These are phyloP conservation scores for Chrysochloris asiatica DNA, from an alignment of 2,113 vertebrate genomes.

Conservation along the genomic window DNA sequence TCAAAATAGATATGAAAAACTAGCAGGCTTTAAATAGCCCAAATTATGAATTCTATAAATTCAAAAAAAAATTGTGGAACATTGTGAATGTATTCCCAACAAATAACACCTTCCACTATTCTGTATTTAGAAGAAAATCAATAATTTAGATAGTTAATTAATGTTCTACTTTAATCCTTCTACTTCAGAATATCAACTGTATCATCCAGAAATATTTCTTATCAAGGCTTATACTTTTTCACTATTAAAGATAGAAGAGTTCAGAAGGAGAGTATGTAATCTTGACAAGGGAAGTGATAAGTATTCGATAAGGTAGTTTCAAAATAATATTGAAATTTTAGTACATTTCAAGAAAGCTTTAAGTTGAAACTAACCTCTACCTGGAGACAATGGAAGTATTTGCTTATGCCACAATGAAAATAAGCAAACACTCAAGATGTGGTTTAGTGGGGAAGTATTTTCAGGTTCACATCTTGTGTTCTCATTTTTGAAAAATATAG, in stretches of 20 bases:
- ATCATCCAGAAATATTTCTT: neutral
- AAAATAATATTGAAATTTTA: neutral
- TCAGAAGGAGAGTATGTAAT: neutral
- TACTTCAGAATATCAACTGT: neutral
- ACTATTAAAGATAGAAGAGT: neutral
- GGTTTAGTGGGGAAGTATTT: too few relatives aligned
- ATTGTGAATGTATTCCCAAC: neutral
- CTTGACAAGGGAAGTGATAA: neutral
- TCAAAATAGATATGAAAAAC: conserved; percentile 4
- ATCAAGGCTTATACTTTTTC: neutral
- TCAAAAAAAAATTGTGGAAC: too few relatives aligned
- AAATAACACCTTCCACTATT: neutral
- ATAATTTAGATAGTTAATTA: neutral
- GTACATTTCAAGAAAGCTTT: neutral
- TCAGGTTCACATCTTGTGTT: neutral
- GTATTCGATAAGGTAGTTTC: neutral
- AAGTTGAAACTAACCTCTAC: neutral
- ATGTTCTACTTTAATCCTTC: neutral
- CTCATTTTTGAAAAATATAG: neutral
- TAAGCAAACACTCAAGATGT: neutral
- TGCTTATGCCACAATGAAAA: neutral
- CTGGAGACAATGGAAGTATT: neutral
- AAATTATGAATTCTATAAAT: neutral
- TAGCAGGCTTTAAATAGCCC: neutral
- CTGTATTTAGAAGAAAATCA: neutral